Base-by-base conservation (phyloP, 2,113 vertebrate species). In the Mixornis gularis region DNA sequence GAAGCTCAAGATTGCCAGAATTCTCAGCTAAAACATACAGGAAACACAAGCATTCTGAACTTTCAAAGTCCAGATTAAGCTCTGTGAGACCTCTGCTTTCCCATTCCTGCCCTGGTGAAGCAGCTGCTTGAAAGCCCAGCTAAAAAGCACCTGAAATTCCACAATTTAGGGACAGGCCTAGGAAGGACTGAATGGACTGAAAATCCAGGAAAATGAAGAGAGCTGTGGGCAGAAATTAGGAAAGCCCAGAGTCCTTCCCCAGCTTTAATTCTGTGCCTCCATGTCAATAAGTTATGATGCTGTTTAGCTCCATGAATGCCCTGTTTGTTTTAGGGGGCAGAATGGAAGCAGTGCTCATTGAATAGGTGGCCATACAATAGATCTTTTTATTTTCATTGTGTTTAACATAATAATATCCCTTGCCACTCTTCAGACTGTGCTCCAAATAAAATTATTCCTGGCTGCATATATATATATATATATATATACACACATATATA, bases 341-440 rank as follows among this genome's bases (percentile, higher is more conserved):
- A 85, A 85, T 85, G 64, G 74, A 94, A 90, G 88, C 46, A 60
- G 68, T 0, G 0, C 51, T 77, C 6, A 5, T 46, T 85, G 43
- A 94, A 93, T 73, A 86, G 55, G 72, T 24, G 92, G 15, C 52
- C 62, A 30, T n/a, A 94, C 51, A 91, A 94, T 77, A 63, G 29
- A 79, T 59, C 68, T 77, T 96, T 76, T 90, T 44, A 85, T 89
- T 95, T 76, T 16, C 71, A 85, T 85, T 93, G 79, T 89, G 73
- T 87, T 95, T 79, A 77, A 77, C 71, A 63, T 59, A 89, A 63
- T 59, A 89, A 87, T 87, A 84, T 48, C 77, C 66, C 22, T 36
- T 38, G 49, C 74, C 71, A 62, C 74, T 82, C 80, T 49, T 92
- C 49, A 90, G 43, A 78, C 65, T 36, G 19, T 18, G 78, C 58